These are phyloP conservation scores for Pachyramphus minor DNA, from an alignment of 2,113 vertebrate genomes.

Conservation along the genomic window DNA sequence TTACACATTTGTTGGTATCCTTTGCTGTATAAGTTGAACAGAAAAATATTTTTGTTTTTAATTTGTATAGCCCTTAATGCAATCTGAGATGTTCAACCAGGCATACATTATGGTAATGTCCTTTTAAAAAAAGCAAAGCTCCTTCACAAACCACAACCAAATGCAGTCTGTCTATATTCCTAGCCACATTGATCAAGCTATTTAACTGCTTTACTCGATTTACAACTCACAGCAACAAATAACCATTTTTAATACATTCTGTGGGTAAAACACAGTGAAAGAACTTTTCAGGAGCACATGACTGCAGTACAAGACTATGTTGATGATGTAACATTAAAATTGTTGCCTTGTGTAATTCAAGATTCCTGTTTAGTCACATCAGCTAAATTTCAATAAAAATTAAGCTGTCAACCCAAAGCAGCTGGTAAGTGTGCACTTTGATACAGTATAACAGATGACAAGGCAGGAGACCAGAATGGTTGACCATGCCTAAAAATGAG, in stretches of 20 bases:
- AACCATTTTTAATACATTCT: background rate
- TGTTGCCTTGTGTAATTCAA: background rate
- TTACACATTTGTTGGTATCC: background rate
- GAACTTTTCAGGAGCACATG: background rate
- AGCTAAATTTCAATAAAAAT: background rate
- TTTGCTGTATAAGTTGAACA: fast-evolving
- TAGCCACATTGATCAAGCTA: background rate
- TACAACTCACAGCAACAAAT: background rate
- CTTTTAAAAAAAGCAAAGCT: background rate
- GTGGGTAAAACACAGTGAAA: background rate
- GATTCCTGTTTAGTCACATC: background rate
- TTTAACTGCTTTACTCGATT: background rate
- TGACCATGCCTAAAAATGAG: background rate
- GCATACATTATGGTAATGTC: background rate
- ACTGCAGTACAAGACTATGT: background rate
- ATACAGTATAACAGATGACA: background rate
- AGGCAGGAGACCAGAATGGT: background rate
- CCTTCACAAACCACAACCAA: background rate
- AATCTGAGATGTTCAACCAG: background rate
- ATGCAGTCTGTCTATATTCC: background rate
- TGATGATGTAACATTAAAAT: background rate
- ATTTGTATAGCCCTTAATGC: background rate
- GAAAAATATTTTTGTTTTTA: background rate
- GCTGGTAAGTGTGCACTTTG: background rate
- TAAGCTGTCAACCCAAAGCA: background rate